Base-by-base conservation (phyloP, 92 coral and sea anemone species). In the Virgularia gustaviana region DNA sequence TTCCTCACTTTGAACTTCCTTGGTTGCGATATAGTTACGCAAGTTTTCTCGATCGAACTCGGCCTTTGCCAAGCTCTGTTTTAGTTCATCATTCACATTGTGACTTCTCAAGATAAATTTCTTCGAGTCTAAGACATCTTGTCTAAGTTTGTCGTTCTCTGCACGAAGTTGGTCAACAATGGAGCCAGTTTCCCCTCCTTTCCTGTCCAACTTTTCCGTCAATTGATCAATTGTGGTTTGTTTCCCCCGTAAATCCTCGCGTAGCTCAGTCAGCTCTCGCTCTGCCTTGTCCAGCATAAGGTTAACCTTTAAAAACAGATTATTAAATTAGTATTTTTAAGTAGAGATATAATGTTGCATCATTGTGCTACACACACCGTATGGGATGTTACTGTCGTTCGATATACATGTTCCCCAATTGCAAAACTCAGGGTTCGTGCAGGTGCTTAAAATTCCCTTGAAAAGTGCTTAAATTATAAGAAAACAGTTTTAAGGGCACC, bases 141-240 rank as follows among this genome's bases (percentile, higher is more conserved):
- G 75, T 6, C 60, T 61, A 6, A 47, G 6, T 68, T 68, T 49
- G 15, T 68, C 39, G 24, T 47, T 68, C 38, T 68, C 75, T 15
- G 16, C 75, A 3, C 75, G 47, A 15, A 68, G 61, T 34, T 68
- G 75, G 19, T 35, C 75, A 28, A 68, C 55, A 18, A 44, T 15
- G 2, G 27, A 44, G 0, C 41, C 53, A 30, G 44, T 68, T 18
- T 22, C 24, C 9, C 34, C 35, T 4, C 22, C 22, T 30, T 49
- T 68, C 55, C 41, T 28, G 23, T 68, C 61, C 7, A 49, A 12
- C 16, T 55, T 37, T 13, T 42, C 35, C n/a, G 19, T 89, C 36
- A 90, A 61, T 72, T 87, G 85, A 13, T 80, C 78, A 35, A 91
- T 85, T 22, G 88, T 53, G 3, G 91, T 83, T 19, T 91, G 88